Evolutionary conservation across 2,113 vertebrate species (phyloP).

Genomic region (Chloropsis cyanopogon): DNA sequence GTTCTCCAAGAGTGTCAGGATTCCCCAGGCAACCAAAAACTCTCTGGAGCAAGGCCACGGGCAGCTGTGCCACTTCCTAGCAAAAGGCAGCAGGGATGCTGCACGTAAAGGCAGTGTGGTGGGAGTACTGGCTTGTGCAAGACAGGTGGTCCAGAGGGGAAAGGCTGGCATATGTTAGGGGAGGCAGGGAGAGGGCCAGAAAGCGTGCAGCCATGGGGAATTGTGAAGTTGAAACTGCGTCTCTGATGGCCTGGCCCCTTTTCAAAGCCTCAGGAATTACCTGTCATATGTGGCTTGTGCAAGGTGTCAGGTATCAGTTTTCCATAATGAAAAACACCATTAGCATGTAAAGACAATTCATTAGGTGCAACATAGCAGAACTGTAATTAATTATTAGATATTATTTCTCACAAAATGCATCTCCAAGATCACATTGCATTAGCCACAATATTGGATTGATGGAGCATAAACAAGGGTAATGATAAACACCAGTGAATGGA

Average conservation of each 20-base stretch:
- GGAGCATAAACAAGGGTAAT: slow-evolving; percentile 38
- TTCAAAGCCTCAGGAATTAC: background rate
- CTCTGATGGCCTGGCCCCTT: background rate
- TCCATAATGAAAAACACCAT: background rate
- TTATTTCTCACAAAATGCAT: slow-evolving; percentile 7
- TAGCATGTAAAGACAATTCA: slow-evolving; percentile 27
- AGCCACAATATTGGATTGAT: slow-evolving; percentile 36
- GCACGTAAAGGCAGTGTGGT: background rate
- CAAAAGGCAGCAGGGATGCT: background rate
- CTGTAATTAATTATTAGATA: slow-evolving; percentile 54
- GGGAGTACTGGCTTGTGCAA: background rate
- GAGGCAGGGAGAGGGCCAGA: background rate
- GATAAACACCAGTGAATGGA: slow-evolving; percentile 5
- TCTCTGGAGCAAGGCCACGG: background rate
- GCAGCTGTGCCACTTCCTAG: background rate
- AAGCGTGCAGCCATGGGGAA: background rate
- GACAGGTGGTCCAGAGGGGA: background rate
- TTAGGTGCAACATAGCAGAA: slow-evolving; percentile 33
- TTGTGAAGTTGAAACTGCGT: background rate
- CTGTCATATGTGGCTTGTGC: background rate
- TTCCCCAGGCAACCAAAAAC: background rate
- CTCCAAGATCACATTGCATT: slow-evolving; percentile 26
- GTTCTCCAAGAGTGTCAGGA: background rate
- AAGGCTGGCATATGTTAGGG: background rate
- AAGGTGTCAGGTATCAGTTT: background rate